These are phyloP conservation scores for Halcyon leucocephala DNA, from an alignment of 2,797 vertebrate species.

Conservation along the genomic window DNA sequence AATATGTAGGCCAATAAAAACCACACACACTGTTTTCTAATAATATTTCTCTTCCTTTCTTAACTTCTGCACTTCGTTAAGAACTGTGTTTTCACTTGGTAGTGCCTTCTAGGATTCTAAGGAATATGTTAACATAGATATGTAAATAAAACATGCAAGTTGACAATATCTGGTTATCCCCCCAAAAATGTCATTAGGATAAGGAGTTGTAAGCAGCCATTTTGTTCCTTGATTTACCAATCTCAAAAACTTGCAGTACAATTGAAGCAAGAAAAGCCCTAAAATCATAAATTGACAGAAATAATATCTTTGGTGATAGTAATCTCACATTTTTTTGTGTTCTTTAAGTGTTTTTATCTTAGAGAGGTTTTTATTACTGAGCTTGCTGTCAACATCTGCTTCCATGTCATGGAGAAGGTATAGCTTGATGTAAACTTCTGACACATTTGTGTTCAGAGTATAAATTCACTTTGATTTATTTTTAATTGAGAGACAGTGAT, in stretches of 20 bases:
- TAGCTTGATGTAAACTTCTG: background rate
- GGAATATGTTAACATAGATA: background rate
- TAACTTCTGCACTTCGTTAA: background rate
- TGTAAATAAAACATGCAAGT: background rate
- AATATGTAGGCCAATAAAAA: background rate
- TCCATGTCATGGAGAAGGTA: constrained; percentile 37
- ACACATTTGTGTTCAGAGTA: background rate
- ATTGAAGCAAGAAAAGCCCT: background rate
- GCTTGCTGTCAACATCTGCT: background rate
- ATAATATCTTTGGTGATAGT: background rate
- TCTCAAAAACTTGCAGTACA: background rate
- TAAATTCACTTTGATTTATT: constrained; percentile 41
- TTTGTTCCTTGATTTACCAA: background rate
- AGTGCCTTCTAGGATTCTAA: background rate
- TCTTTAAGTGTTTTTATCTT: background rate
- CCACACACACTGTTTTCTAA: background rate
- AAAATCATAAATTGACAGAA: constrained; percentile 14
- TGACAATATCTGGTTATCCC: background rate
- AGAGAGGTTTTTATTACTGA: background rate
- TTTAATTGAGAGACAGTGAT: constrained; percentile 36
- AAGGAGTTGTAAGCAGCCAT: background rate
- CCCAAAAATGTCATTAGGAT: background rate
- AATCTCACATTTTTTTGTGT: background rate
- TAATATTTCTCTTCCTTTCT: background rate
- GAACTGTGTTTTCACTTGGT: background rate